Evolutionary conservation across 1,140 invertebrate genomes (phyloP).

Genomic region (Gryllus bimaculatus): DNA sequence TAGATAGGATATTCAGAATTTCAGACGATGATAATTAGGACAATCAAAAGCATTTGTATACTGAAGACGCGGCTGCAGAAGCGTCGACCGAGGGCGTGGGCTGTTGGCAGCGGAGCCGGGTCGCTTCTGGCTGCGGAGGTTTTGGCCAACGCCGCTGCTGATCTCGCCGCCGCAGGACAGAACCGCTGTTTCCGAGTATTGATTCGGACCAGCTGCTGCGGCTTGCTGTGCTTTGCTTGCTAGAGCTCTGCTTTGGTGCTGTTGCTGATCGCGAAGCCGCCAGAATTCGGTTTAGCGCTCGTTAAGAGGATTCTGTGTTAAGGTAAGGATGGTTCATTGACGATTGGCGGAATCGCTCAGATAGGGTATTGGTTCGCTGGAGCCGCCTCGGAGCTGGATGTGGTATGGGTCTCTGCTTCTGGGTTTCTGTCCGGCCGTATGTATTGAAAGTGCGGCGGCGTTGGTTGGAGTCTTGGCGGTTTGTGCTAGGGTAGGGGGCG

Average conservation of each 20-base stretch:
- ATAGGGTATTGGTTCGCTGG: slow-evolving; percentile 37
- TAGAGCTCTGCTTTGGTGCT: not conserved
- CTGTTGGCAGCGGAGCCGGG: slow-evolving; percentile 7
- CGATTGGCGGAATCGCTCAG: slow-evolving; percentile 40
- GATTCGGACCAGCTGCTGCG: not conserved
- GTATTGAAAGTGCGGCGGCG: slow-evolving; percentile 45
- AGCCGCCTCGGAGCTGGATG: slow-evolving; percentile 34
- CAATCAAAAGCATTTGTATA: too few species aligned
- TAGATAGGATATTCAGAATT: too few species aligned
- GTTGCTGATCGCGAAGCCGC: slow-evolving; percentile 44
- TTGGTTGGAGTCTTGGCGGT: not conserved
- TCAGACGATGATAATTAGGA: too few species aligned
- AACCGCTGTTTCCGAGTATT: not conserved
- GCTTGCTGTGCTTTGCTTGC: not conserved
- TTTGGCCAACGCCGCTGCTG: not conserved
- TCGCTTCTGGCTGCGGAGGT: slow-evolving; percentile 18
- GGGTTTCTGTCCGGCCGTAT: slow-evolving; percentile 54
- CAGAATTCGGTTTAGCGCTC: slow-evolving; percentile 41
- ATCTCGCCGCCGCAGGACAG: not conserved
- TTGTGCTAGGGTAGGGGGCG: not conserved
- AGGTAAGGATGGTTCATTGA: slow-evolving; percentile 26
- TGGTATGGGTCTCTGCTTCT: slow-evolving; percentile 54
- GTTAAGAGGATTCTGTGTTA: slow-evolving; percentile 1
- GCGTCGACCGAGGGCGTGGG: slow-evolving; percentile 29
- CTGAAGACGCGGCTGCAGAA: too few species aligned